Evolutionary conservation across 2,113 vertebrate species (phyloP).

Genomic region (Cichladusa arquata): DNA sequence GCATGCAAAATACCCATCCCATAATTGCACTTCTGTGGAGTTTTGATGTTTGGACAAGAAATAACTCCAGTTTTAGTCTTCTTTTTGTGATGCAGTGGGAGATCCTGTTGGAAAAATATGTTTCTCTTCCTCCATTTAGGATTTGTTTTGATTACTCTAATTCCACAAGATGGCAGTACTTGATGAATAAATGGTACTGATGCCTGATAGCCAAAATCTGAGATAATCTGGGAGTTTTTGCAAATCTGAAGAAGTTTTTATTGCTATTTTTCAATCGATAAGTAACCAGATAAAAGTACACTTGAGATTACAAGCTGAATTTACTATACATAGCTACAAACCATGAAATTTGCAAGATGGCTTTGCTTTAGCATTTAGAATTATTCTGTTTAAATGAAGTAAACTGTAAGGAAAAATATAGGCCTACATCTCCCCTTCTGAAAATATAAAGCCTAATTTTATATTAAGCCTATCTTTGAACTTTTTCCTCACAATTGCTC

Average conservation of each 20-base stretch:
- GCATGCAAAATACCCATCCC: neutral
- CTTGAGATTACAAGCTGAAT: neutral
- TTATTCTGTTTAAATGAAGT: neutral
- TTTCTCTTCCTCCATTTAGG: neutral
- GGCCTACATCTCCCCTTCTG: neutral
- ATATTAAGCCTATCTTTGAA: neutral
- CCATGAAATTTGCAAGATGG: neutral
- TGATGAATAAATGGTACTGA: neutral
- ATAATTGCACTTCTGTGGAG: neutral
- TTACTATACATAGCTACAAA: neutral
- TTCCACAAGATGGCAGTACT: slow-evolving; percentile 44
- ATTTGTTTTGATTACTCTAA: neutral
- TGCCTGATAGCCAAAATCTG: neutral
- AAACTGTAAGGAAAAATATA: neutral
- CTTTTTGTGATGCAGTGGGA: neutral
- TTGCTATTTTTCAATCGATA: neutral
- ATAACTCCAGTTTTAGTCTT: neutral
- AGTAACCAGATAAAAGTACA: neutral
- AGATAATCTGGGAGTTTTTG: neutral
- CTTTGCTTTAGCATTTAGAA: neutral
- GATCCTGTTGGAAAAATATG: neutral
- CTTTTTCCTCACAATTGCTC: neutral
- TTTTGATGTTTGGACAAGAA: neutral
- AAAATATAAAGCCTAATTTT: neutral
- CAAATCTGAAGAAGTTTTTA: neutral